These are phyloP conservation scores for Atherinomorus stipes DNA, from an alignment of 2,113 vertebrate genomes.

Conservation along the genomic window DNA sequence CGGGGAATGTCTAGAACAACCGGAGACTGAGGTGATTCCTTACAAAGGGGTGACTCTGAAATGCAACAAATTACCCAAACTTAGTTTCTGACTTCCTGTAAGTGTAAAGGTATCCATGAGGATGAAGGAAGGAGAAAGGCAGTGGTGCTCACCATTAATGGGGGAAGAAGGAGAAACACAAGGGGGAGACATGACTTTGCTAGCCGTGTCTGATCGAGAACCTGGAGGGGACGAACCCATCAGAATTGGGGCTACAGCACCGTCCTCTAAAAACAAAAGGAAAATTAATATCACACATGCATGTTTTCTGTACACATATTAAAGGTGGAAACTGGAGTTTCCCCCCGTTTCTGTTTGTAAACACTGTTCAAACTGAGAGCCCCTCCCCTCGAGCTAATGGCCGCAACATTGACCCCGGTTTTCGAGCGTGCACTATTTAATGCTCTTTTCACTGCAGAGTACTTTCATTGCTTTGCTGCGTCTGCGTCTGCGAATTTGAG, in stretches of 20 bases:
- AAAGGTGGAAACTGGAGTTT: too few relatives aligned
- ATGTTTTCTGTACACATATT: background rate
- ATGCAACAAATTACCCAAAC: conserved; percentile 2
- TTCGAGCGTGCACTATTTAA: too few relatives aligned
- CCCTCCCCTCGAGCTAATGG: too few relatives aligned
- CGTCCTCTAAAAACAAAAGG: conserved; percentile 54
- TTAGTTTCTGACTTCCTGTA: background rate
- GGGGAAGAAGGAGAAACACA: conserved; percentile 38
- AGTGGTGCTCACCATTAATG: conserved; percentile 51
- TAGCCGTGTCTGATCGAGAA: conserved; percentile 71
- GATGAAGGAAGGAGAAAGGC: background rate
- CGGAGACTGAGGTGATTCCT: conserved; percentile 45
- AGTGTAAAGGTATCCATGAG: background rate
- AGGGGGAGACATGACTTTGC: conserved; percentile 46
- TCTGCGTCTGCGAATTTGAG: too few relatives aligned
- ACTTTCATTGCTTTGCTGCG: too few relatives aligned
- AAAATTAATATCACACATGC: background rate
- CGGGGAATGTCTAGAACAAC: conserved; percentile 40
- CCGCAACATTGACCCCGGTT: too few relatives aligned
- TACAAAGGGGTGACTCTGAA: conserved; percentile 55
- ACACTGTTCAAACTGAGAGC: too few relatives aligned
- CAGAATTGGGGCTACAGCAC: conserved; percentile 67
- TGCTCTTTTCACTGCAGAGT: too few relatives aligned
- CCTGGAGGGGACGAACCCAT: conserved; percentile 65
- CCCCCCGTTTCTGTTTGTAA: too few relatives aligned